A percentile compares a stretch with the other conserved stretches of the same genome.
These are phyloP conservation scores for Tiliqua scincoides DNA, from an alignment of 2,113 vertebrate genomes.

Conservation along the genomic window DNA sequence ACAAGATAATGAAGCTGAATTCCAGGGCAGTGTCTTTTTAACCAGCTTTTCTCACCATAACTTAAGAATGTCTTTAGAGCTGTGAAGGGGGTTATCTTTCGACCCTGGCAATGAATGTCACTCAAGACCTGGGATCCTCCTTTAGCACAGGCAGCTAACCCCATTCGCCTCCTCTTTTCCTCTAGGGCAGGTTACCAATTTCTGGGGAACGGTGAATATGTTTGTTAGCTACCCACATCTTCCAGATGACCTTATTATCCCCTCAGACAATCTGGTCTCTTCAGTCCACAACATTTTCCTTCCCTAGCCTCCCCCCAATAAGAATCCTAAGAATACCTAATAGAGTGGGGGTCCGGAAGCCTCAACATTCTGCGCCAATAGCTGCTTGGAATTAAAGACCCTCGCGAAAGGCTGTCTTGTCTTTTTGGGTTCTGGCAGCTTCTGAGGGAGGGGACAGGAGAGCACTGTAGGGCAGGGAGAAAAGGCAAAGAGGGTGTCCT, in stretches of 20 bases:
- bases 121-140: not conserved
- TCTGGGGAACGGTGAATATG: not conserved
- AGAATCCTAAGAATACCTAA: not conserved
- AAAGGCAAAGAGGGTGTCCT: not conserved
- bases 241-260: not conserved
- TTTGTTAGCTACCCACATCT: no score
- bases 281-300: not conserved
- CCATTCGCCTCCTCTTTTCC: no score
- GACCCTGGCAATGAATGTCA: not conserved
- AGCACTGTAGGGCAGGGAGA: no score
- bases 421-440: not conserved
- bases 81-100: not conserved
- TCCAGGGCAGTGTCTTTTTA: not conserved
- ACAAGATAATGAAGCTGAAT: not conserved
- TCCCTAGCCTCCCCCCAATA: not conserved
- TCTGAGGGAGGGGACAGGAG: not conserved
- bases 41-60: no score
- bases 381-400: not conserved
- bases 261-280: not conserved
- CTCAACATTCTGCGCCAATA: not conserved
- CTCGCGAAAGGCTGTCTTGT: not conserved
- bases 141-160: not conserved
- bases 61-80: no score
- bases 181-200: not conserved
- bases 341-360: no score